These are phyloP conservation scores for Ladona fulva DNA, from an alignment of 1,140 invertebrate species.

Conservation along the genomic window DNA sequence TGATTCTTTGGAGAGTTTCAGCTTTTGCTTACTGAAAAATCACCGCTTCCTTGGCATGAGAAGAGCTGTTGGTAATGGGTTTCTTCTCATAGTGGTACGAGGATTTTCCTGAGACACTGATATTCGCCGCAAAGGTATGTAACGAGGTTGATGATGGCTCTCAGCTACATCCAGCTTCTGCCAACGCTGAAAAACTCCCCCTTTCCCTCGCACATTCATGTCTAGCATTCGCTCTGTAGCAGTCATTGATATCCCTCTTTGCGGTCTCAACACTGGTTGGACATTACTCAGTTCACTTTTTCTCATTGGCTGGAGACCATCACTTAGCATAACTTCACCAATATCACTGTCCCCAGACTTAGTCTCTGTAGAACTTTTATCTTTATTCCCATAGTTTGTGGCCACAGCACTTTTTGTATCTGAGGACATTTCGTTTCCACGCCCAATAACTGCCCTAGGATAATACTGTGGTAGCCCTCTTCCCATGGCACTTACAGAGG, in stretches of 20 bases:
- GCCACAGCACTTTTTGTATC: neutral
- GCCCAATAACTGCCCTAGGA: neutral
- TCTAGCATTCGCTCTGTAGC: too few species aligned
- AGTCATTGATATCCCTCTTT: too few species aligned
- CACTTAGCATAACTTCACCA: neutral
- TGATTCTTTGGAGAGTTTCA: neutral
- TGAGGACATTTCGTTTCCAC: neutral
- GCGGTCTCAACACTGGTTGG: too few species aligned
- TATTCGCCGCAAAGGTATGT: neutral
- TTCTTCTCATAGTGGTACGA: neutral
- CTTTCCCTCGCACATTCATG: too few species aligned
- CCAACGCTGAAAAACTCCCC: neutral
- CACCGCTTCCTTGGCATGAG: neutral
- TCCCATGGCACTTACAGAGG: neutral
- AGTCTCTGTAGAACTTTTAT: neutral
- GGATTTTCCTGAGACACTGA: neutral
- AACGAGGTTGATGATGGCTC: neutral
- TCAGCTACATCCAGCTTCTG: neutral
- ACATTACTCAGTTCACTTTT: too few species aligned
- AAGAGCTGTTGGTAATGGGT: neutral
- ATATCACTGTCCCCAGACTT: neutral
- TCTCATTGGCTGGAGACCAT: neutral
- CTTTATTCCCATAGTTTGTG: neutral
- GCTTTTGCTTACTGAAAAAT: neutral
- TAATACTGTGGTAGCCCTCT: neutral